Conservation (phyloP, 2,888 invertebrate species). For the Uropetala carovei region DNA sequence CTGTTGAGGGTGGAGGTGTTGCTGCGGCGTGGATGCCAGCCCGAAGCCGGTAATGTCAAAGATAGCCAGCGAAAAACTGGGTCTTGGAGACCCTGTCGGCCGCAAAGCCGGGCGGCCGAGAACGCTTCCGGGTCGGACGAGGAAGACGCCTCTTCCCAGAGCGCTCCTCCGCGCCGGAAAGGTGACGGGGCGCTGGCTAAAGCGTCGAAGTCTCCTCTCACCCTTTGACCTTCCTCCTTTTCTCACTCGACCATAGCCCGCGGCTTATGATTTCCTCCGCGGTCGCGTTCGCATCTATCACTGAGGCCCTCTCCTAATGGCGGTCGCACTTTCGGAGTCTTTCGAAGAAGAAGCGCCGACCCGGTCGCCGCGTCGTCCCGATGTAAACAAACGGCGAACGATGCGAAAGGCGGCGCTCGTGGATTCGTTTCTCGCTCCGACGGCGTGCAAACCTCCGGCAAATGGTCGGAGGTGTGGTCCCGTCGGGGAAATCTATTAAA, state of each 20-base stretch:
- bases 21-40: slow-evolving; percentile 60
- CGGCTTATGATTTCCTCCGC: background rate
- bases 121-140: slow-evolving; percentile 67
- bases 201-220: background rate
- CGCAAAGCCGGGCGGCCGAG: slow-evolving; percentile 65
- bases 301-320: background rate
- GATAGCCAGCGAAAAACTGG: slow-evolving; percentile 67
- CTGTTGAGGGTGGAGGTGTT: slow-evolving; percentile 37
- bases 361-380: background rate
- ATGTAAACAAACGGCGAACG: slow-evolving; percentile 15
- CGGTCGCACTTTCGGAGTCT: too few relatives aligned
- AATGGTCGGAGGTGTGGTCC: slow-evolving; percentile 1
- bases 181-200: slow-evolving; percentile 77
- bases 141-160: slow-evolving; percentile 71
- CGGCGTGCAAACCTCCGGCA: slow-evolving; percentile 2
- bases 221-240: background rate
- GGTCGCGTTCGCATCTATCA: background rate
- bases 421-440: background rate
- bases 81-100: slow-evolving; percentile 66
- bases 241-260: background rate
- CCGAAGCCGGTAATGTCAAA: slow-evolving; percentile 64
- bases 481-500: background rate
- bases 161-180: slow-evolving; percentile 72
- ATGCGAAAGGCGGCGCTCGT: background rate
- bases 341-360: too few relatives aligned